Evolutionary conservation across 1,140 invertebrate species (phyloP), one percentile per base, ranked within the genome.

Genomic region (Pemphigus obesinymphae): DNA sequence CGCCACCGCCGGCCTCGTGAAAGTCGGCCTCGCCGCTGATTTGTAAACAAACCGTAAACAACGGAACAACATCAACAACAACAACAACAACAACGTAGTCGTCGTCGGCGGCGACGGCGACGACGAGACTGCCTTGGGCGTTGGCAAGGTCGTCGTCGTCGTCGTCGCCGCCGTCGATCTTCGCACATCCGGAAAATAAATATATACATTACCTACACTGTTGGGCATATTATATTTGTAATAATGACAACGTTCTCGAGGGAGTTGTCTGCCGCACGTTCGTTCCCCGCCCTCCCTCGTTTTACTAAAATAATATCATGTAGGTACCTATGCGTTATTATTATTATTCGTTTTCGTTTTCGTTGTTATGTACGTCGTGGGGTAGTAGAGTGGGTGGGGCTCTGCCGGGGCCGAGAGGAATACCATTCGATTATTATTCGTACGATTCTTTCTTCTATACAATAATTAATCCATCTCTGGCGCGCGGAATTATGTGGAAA

Each of bases 51-150:
- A 80, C 50, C 31, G 50, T 55, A 80, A 80, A 80, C 55, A 63
- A 80, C 55, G 43, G 70, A 48, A 73, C 68, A 78, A 76, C 43
- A 75, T 53, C 48, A 76, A 58, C 73, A 37, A 55, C 48, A 7
- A 26, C 23, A 17, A 50, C 31, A 23, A 76, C 73, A 29, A 75
- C 68, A 13, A 48, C 43, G 17, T 31, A 10, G 26, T 15, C 63
- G 40, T 5, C 20, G 20, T 5, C n/a, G 20, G 17, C 43, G 20
- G 63, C 63, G 3, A 20, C 75, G n/a, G 53, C 53, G 73, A 11
- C 48, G 75, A 61, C 53, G 53, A 80, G 76, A 37, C 76, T 80
- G 76, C 76, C 76, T 80, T 80, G 76, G 76, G 76, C 76, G 76
- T 80, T 45, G 55, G 37, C 76, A 80, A 80, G 76, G 76, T 80